Conservation (phyloP, 2,797 vertebrate genomes). For the Enteromius unitaeniatus region DNA sequence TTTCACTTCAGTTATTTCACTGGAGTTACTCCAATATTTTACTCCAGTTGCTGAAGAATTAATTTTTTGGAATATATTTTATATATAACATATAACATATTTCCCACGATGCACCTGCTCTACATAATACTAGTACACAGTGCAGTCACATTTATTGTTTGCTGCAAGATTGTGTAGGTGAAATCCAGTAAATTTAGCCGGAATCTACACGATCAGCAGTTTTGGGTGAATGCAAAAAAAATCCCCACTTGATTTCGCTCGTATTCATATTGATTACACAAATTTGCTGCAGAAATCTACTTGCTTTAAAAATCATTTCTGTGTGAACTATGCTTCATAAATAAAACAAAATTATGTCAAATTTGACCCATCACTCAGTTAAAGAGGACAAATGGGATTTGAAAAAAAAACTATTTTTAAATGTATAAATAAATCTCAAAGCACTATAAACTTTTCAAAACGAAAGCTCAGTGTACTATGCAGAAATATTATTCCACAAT, state of each 20-base stretch:
- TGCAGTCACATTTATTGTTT: neutral
- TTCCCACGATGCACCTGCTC: neutral
- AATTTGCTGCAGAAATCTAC: neutral
- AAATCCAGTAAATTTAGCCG: neutral
- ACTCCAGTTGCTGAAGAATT: too few relatives aligned
- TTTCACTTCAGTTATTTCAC: too few relatives aligned
- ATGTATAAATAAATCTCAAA: neutral
- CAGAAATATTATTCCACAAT: neutral
- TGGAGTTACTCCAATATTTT: too few relatives aligned
- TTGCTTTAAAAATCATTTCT: neutral
- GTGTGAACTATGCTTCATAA: neutral
- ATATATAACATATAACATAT: too few relatives aligned
- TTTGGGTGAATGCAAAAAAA: neutral
- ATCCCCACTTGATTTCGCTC: neutral
- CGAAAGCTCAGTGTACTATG: neutral
- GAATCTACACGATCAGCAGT: neutral
- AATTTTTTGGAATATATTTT: too few relatives aligned
- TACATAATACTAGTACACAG: neutral
- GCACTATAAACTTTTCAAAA: neutral
- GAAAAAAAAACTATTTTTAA: too few relatives aligned
- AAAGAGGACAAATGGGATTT: neutral
- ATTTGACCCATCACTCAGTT: neutral
- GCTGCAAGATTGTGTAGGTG: neutral
- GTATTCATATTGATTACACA: neutral
- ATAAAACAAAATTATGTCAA: neutral